These are phyloP conservation scores for Amblyjoppa proteus DNA, from an alignment of 2,888 invertebrate genomes.

Conservation along the genomic window DNA sequence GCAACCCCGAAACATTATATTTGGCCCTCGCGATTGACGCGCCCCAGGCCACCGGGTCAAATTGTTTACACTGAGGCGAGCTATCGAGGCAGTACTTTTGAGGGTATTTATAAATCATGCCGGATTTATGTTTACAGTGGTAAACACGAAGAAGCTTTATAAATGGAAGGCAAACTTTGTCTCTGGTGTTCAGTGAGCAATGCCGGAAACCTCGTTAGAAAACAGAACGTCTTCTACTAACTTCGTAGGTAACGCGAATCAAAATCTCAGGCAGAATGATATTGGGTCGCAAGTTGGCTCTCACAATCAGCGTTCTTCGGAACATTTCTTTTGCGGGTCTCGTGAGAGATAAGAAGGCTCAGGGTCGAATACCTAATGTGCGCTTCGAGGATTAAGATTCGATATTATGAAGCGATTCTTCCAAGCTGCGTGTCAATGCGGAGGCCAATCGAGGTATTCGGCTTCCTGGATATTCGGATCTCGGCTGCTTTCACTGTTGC, in stretches of 20 bases:
- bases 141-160: conserved; percentile 18
- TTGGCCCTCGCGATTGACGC: conserved; percentile 37
- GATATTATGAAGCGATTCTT: not conserved
- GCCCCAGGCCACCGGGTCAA: conserved; percentile 43
- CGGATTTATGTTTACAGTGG: conserved; percentile 1
- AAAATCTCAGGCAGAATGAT: too few relatives aligned
- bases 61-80: conserved; percentile 37
- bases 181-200: conserved; percentile 34
- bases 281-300: too few relatives aligned
- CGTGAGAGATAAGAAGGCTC: not conserved
- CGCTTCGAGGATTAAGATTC: not conserved
- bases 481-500: conserved; percentile 19
- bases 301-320: too few relatives aligned
- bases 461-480: not conserved
- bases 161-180: conserved; percentile 24
- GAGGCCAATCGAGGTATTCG: not conserved
- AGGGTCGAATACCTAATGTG: not conserved
- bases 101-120: conserved; percentile 34
- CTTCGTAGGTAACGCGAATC: not conserved
- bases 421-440: not conserved
- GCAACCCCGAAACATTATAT: conserved; percentile 22
- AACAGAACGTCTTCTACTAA: conserved; percentile 32
- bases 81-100: conserved; percentile 23
- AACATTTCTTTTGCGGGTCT: too few relatives aligned
- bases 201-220: conserved; percentile 13